phyloP scores from a whole-genome alignment of 1,140 invertebrate species.

The Dendrolimus kikuchii region DNA sequence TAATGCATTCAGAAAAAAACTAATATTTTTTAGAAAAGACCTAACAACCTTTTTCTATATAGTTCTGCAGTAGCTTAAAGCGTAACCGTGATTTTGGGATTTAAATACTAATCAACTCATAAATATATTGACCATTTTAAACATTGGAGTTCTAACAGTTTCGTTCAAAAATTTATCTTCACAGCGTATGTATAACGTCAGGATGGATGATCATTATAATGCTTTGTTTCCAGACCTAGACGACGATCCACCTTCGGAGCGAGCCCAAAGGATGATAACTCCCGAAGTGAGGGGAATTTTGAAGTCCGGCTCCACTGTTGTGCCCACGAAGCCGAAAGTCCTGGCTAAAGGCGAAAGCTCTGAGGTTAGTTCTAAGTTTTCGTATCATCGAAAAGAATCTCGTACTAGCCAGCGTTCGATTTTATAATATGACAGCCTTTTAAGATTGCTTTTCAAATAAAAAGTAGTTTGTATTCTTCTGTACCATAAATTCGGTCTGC shows the following conservation, averaged over 20 bases:
- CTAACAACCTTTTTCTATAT: too few species aligned
- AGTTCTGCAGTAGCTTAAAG: too few species aligned
- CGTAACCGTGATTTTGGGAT: too few species aligned
- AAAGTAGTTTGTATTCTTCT: too few species aligned
- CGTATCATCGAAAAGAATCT: not conserved
- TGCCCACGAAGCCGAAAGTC: constrained; percentile 47
- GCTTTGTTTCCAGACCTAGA: constrained; percentile 43
- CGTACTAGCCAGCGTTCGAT: not conserved
- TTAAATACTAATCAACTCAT: too few species aligned
- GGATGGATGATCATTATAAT: not conserved
- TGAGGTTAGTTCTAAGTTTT: constrained; percentile 41
- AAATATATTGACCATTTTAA: too few species aligned
- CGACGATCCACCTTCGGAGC: constrained; percentile 59
- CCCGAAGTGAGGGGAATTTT: constrained; percentile 71
- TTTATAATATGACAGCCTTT: not conserved
- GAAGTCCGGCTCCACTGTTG: constrained; percentile 67
- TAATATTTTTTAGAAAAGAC: too few species aligned
- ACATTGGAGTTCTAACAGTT: too few species aligned
- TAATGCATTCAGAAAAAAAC: too few species aligned
- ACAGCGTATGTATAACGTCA: too few species aligned
- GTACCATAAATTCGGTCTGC: too few species aligned
- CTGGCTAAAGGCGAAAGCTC: constrained; percentile 67
- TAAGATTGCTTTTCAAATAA: not conserved
- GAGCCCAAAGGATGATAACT: constrained; percentile 67
- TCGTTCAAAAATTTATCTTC: too few species aligned